A percentile compares a stretch with the other conserved stretches of the same genome.
These are phyloP conservation scores for Penaeus indicus DNA, from an alignment of 1,140 invertebrate species.

Conservation along the genomic window DNA sequence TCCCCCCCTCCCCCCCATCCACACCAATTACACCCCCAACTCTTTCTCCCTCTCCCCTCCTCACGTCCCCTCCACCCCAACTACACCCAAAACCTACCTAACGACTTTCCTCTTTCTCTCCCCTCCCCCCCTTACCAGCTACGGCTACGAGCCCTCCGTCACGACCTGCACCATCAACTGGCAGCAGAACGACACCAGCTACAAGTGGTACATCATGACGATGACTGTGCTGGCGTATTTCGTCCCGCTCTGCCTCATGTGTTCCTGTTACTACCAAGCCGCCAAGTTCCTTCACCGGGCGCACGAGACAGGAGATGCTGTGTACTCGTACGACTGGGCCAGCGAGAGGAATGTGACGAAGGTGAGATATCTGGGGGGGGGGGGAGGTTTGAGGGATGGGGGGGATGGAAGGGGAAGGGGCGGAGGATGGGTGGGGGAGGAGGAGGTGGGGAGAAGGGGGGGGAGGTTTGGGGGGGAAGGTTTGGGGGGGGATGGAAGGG, in stretches of 20 bases:
- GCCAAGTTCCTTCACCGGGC: slow-evolving; percentile 44
- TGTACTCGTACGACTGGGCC: slow-evolving; percentile 50
- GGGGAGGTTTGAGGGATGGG: neutral
- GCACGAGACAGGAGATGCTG: slow-evolving; percentile 1
- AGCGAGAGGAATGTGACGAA: slow-evolving; percentile 45
- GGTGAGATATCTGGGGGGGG: neutral
- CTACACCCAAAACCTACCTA: too few relatives aligned
- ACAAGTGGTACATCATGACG: slow-evolving; percentile 61
- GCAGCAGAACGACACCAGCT: slow-evolving; percentile 54
- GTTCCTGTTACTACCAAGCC: slow-evolving; percentile 52
- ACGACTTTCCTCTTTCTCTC: neutral
- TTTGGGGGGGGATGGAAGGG: too few relatives aligned
- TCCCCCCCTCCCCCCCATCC: too few relatives aligned
- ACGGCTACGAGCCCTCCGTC: slow-evolving; percentile 41
- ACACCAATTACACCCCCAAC: slow-evolving; percentile 38
- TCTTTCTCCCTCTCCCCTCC: too few relatives aligned
- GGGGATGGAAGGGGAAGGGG: too few relatives aligned
- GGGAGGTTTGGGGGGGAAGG: too few relatives aligned
- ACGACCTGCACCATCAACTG: slow-evolving; percentile 55
- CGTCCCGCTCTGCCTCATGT: slow-evolving; percentile 49
- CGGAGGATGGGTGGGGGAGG: too few relatives aligned
- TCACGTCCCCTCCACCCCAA: too few relatives aligned
- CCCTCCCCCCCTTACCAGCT: neutral
- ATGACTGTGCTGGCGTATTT: slow-evolving; percentile 38
- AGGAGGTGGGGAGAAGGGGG: too few relatives aligned